Percentiles rank a stretch among this genome's conserved stretches.
These are phyloP conservation scores for Apeltes quadracus DNA, from an alignment of 2,113 vertebrate genomes.

Conservation along the genomic window DNA sequence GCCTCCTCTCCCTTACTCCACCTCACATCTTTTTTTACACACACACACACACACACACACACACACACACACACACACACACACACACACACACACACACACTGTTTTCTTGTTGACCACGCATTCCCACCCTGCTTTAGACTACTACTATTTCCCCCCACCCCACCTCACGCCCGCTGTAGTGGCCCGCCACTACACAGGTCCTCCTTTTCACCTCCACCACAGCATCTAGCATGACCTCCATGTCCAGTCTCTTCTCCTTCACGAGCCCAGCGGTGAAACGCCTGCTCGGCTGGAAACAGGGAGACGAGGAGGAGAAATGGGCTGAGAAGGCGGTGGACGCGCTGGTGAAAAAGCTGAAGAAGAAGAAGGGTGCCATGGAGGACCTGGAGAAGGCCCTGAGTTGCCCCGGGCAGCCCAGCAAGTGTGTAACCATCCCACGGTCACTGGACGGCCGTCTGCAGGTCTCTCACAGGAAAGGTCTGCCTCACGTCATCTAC, in stretches of 20 bases:
- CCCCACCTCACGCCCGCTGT: slow-evolving; percentile 1
- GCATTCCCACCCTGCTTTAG: neutral
- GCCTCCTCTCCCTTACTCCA: slow-evolving; percentile 61
- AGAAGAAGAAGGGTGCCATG: slow-evolving; percentile 99
- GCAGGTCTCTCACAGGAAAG: slow-evolving; percentile 97
- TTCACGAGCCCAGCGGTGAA: slow-evolving; percentile 99
- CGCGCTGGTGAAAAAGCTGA: slow-evolving; percentile 97
- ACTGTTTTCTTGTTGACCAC: slow-evolving; percentile 24
- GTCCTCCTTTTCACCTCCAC: slow-evolving; percentile 29
- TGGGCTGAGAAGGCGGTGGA: slow-evolving; percentile 99
- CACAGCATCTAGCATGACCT: slow-evolving; percentile 74
- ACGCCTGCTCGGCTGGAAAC: slow-evolving; percentile 98
- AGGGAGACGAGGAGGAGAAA: slow-evolving; percentile 99
- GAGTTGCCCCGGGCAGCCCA: slow-evolving; percentile 96
- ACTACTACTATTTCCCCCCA: slow-evolving; percentile 16
- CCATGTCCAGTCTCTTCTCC: slow-evolving; percentile 99
- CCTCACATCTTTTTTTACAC: slow-evolving; percentile 45
- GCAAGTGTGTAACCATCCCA: slow-evolving; percentile 98
- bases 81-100: slow-evolving; percentile 18
- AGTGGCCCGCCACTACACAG: slow-evolving; percentile 6
- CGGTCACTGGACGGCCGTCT: slow-evolving; percentile 95
- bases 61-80: slow-evolving; percentile 18
- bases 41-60: slow-evolving; percentile 18
- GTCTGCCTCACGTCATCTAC: slow-evolving; percentile 98
- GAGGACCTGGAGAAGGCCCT: slow-evolving; percentile 98